A percentile compares a stretch with the other conserved stretches of the same genome.
Conservation (phyloP, 2,797 vertebrate species). For the Halcyon badia region DNA sequence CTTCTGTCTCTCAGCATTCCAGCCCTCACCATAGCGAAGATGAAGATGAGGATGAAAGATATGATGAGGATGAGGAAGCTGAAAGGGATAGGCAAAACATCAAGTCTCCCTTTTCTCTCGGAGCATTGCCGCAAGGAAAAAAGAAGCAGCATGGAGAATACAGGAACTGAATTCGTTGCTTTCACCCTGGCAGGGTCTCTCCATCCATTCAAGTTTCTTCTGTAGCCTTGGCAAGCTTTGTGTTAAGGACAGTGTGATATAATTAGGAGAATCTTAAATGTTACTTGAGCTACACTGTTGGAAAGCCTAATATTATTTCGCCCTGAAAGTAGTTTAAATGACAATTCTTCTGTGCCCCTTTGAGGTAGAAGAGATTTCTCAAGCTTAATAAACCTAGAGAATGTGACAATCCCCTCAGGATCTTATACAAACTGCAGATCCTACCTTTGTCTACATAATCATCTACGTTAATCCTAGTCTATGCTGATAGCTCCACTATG, state of each 20-base stretch:
- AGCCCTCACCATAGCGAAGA: conserved; percentile 88
- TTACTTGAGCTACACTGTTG: neutral
- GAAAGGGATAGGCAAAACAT: conserved; percentile 93
- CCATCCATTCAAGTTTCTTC: neutral
- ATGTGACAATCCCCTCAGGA: neutral
- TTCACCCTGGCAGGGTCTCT: neutral
- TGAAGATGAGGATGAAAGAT: conserved; percentile 86
- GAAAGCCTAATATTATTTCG: neutral
- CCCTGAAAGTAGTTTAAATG: conserved; percentile 37
- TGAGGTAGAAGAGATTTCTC: conserved; percentile 36
- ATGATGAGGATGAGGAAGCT: conserved; percentile 92
- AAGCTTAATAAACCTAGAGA: conserved; percentile 25
- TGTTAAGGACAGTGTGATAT: neutral
- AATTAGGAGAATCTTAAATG: conserved; percentile 30
- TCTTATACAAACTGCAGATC: neutral
- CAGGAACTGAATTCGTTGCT: conserved; percentile 77
- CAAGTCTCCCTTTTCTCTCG: conserved; percentile 86
- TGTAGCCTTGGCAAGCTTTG: conserved; percentile 40
- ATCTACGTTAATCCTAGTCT: conserved; percentile 1
- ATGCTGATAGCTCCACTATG: neutral
- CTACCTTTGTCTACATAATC: neutral
- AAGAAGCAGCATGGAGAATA: conserved; percentile 86
- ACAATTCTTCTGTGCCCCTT: neutral
- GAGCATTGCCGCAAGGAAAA: conserved; percentile 77
- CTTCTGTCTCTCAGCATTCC: conserved; percentile 89